phyloP scores from a whole-genome alignment of 1,140 invertebrate species.

The Drosophila orosa region DNA sequence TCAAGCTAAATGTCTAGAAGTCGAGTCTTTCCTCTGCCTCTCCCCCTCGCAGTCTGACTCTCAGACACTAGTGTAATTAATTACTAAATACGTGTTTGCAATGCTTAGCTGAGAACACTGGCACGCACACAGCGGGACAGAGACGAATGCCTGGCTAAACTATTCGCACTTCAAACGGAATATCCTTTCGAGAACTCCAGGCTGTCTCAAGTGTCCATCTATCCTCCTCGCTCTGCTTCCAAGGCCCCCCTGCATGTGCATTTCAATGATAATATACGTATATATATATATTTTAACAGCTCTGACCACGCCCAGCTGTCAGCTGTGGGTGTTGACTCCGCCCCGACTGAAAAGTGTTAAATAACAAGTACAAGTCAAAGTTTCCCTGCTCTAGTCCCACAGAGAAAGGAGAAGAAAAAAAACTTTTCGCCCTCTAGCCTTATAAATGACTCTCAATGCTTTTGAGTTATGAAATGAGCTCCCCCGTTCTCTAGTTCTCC shows the following conservation, averaged over 20 bases:
- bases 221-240: neutral
- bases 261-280: conserved; percentile 23
- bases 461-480: conserved; percentile 69
- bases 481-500: conserved; percentile 7
- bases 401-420: neutral
- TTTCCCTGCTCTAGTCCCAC: neutral
- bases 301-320: conserved; percentile 41
- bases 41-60: neutral
- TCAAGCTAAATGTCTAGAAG: conserved; percentile 58
- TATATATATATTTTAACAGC: conserved; percentile 22
- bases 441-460: conserved; percentile 60
- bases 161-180: conserved; percentile 68
- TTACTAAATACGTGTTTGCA: conserved; percentile 74
- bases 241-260: conserved; percentile 13
- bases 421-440: conserved; percentile 45
- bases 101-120: conserved; percentile 47
- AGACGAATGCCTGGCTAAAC: conserved; percentile 55
- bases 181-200: conserved; percentile 34
- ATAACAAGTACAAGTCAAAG: conserved; percentile 62
- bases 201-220: conserved; percentile 52
- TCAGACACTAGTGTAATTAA: conserved; percentile 72
- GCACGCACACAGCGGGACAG: conserved; percentile 7
- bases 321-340: conserved; percentile 27
- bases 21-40: conserved; percentile 9
- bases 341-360: conserved; percentile 50